These are phyloP conservation scores for Phorcus lineatus DNA, from an alignment of 2,888 invertebrate species.

Conservation along the genomic window DNA sequence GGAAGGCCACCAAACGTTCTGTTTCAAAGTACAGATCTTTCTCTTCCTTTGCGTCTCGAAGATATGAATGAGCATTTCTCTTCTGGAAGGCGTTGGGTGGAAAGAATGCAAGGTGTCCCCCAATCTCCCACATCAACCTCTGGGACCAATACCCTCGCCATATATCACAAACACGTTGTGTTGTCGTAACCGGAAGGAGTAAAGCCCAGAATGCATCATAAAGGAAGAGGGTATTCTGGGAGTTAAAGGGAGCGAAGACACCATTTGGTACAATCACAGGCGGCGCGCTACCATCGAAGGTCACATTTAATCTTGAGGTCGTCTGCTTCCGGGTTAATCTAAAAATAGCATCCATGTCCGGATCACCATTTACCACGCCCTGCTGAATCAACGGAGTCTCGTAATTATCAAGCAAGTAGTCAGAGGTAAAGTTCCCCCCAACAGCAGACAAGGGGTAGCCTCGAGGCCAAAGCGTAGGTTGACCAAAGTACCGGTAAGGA, in stretches of 20 bases:
- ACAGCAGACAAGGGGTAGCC: slow-evolving; percentile 60
- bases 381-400: slow-evolving; percentile 57
- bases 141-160: slow-evolving; percentile 63
- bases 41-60: slow-evolving; percentile 53
- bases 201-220: slow-evolving; percentile 61
- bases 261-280: slow-evolving; percentile 52
- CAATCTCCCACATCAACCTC: slow-evolving; percentile 54
- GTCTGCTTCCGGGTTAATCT: slow-evolving; percentile 52
- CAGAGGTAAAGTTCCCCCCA: background rate
- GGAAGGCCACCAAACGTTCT: too few species aligned
- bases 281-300: slow-evolving; percentile 56
- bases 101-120: slow-evolving; percentile 50
- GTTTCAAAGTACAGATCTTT: too few species aligned
- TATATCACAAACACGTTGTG: slow-evolving; percentile 60
- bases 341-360: slow-evolving; percentile 66
- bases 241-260: slow-evolving; percentile 57
- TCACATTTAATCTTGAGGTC: slow-evolving; percentile 37
- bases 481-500: slow-evolving; percentile 56
- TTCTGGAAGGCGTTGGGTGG: slow-evolving; percentile 50
- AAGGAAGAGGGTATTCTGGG: slow-evolving; percentile 64
- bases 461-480: slow-evolving; percentile 63
- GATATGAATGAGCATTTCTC: slow-evolving; percentile 47
- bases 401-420: slow-evolving; percentile 34
- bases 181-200: slow-evolving; percentile 51
- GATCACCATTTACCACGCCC: slow-evolving; percentile 63